Evolutionary conservation across 2,888 invertebrate genomes (phyloP).

Genomic region (Drosophila koepferae): DNA sequence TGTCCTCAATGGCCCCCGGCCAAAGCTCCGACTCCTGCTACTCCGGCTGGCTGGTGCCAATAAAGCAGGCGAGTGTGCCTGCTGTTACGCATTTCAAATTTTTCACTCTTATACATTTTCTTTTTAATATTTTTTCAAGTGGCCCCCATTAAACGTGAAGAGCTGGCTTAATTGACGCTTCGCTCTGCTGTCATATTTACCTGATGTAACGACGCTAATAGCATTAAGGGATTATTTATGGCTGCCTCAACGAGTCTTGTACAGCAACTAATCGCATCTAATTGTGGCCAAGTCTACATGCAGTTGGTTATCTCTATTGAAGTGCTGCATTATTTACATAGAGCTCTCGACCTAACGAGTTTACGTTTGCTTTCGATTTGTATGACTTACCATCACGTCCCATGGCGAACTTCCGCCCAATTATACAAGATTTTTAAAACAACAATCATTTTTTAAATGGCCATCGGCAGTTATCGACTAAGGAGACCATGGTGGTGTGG

Average conservation of each 20-base stretch:
- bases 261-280: constrained; percentile 48
- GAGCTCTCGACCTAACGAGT: neutral
- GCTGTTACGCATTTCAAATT: constrained; percentile 55
- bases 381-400: neutral
- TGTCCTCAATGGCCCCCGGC: constrained; percentile 47
- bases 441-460: constrained; percentile 69
- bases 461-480: constrained; percentile 24
- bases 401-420: constrained; percentile 56
- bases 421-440: constrained; percentile 67
- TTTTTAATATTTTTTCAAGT: constrained; percentile 67
- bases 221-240: constrained; percentile 18
- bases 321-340: constrained; percentile 3
- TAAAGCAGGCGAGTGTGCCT: constrained; percentile 61
- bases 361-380: neutral
- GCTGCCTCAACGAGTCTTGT: constrained; percentile 12
- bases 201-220: constrained; percentile 14
- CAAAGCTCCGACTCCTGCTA: neutral
- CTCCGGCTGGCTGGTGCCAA: constrained; percentile 62
- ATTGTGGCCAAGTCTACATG: constrained; percentile 32
- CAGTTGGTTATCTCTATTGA: neutral
- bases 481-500: neutral
- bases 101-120: constrained; percentile 2
- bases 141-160: constrained; percentile 56
- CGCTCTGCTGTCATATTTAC: constrained; percentile 3
- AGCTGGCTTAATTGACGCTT: constrained; percentile 48